phyloP scores from a whole-genome alignment of 2,888 invertebrate genomes.

The Cyaniris semiargus region DNA sequence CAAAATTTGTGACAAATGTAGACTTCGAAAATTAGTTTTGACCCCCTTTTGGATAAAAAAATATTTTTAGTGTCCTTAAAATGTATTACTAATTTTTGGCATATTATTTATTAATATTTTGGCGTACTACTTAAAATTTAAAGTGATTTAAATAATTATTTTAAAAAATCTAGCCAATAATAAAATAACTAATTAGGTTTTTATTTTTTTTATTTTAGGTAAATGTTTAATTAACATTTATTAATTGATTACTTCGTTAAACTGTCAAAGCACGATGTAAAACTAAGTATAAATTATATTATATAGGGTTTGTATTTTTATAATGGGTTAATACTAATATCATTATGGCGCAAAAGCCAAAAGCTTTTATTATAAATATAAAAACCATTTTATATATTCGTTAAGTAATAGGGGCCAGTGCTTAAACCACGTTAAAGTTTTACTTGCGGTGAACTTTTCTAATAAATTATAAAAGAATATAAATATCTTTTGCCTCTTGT shows the following conservation, averaged over 20 bases:
- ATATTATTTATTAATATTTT: not conserved
- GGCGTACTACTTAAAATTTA: too few relatives aligned
- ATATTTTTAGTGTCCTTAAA: not conserved
- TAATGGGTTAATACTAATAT: not conserved
- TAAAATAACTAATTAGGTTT: not conserved
- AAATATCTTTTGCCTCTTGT: not conserved
- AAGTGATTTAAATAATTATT: not conserved
- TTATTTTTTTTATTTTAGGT: too few relatives aligned
- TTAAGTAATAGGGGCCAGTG: not conserved
- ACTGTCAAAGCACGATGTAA: not conserved
- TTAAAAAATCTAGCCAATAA: not conserved
- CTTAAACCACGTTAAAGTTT: constrained; percentile 22
- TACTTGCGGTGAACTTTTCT: constrained; percentile 1
- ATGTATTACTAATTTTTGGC: not conserved
- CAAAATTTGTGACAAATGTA: constrained; percentile 35
- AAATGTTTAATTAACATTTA: too few relatives aligned
- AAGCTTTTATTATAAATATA: constrained; percentile 20
- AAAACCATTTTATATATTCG: not conserved
- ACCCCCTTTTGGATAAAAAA: not conserved
- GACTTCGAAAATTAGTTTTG: not conserved
- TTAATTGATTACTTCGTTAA: too few relatives aligned
- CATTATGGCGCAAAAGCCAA: constrained; percentile 11
- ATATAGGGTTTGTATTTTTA: not conserved
- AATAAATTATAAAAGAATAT: not conserved
- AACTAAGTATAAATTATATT: not conserved